Evolutionary conservation across 2,888 invertebrate genomes (phyloP).

Genomic region (Helicoverpa assulta): DNA sequence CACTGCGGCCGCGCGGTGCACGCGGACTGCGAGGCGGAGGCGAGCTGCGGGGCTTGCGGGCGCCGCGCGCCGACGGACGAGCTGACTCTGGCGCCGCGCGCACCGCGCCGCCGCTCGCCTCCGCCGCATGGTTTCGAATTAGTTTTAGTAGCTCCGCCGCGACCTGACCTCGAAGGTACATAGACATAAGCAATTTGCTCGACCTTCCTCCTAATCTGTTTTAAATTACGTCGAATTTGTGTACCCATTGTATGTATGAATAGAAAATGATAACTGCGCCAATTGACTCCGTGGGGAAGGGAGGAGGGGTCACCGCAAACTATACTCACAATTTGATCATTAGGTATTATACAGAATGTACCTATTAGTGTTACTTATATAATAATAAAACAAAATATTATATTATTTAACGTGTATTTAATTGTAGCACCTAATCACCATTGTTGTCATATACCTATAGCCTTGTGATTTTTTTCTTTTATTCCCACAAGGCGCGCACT

Average conservation of each 20-base stretch:
- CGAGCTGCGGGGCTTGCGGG: constrained; percentile 76
- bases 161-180: constrained; percentile 42
- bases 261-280: neutral
- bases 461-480: no score
- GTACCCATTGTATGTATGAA: neutral
- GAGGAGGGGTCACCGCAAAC: neutral
- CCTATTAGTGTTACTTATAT: neutral
- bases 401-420: neutral
- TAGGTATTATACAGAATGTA: neutral
- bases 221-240: neutral
- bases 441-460: no score
- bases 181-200: constrained; percentile 10
- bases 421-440: no score
- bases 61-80: constrained; percentile 65
- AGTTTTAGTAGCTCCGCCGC: constrained; percentile 26
- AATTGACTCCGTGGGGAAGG: neutral
- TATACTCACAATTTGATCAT: neutral
- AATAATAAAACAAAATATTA: neutral
- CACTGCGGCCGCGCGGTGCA: constrained; percentile 83
- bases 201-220: neutral
- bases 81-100: constrained; percentile 64
- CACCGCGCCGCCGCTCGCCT: constrained; percentile 68
- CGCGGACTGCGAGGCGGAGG: constrained; percentile 73
- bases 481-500: no score
- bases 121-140: constrained; percentile 86